Percentiles rank a stretch among this genome's conserved stretches.
Conservation (phyloP, 2,113 vertebrate genomes). For the Silurus glanis region DNA sequence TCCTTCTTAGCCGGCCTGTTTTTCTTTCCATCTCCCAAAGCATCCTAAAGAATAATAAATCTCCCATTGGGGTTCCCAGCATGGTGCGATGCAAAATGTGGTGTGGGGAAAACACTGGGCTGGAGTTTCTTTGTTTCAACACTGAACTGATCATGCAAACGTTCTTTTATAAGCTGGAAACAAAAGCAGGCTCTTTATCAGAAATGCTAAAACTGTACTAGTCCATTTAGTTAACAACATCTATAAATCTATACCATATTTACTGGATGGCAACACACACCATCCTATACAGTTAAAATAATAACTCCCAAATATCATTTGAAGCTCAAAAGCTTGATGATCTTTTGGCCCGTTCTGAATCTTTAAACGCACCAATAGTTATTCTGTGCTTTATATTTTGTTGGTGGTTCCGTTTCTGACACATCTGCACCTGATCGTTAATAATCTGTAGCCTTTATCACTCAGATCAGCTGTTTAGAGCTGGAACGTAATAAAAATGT, state of each 20-base stretch:
- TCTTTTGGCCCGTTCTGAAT: background rate
- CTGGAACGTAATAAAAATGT: conserved; percentile 3
- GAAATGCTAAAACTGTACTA: background rate
- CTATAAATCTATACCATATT: no score
- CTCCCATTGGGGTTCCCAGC: conserved; percentile 45
- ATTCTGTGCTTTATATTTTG: background rate
- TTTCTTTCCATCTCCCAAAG: conserved; percentile 53
- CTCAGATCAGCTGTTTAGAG: background rate
- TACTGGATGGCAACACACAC: background rate
- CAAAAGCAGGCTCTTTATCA: background rate
- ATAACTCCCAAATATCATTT: background rate
- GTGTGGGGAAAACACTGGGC: background rate
- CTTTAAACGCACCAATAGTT: background rate
- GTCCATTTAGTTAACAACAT: no score
- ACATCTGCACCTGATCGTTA: background rate
- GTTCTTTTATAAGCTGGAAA: background rate
- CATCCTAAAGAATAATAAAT: conserved; percentile 60
- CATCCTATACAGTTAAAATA: background rate
- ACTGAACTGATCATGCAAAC: background rate
- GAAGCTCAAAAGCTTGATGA: background rate
- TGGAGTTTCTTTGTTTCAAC: background rate
- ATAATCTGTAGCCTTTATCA: background rate
- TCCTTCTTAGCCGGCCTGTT: conserved; percentile 50
- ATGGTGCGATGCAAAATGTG: conserved; percentile 29
- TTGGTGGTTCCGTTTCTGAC: background rate